These are phyloP conservation scores for Choloepus hoffmanni DNA, from an alignment of 2,113 vertebrate species.

Conservation along the genomic window DNA sequence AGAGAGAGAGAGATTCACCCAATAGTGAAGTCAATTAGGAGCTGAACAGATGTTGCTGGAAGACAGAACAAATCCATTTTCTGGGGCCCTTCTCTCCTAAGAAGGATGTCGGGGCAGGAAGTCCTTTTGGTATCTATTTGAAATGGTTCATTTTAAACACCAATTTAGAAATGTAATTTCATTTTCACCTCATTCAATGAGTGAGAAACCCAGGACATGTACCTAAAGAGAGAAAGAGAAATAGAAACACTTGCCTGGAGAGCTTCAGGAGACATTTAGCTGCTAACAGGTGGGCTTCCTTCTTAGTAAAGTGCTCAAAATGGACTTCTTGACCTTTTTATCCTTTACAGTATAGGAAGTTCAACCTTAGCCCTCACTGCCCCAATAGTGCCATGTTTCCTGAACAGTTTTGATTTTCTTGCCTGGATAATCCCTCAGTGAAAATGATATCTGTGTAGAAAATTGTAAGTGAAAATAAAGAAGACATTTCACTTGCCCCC, in stretches of 20 bases:
- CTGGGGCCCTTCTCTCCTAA: no score
- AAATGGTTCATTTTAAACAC: background rate
- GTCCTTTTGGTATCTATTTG: background rate
- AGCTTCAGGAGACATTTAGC: background rate
- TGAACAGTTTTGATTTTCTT: constrained; percentile 20
- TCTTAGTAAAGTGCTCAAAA: background rate
- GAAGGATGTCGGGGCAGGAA: no score
- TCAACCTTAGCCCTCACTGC: background rate
- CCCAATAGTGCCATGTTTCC: background rate
- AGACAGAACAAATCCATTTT: no score
- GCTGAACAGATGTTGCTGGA: no score
- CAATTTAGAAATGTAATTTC: background rate
- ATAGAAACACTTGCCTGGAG: background rate
- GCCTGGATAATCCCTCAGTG: background rate
- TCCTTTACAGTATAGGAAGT: background rate
- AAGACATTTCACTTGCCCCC: background rate
- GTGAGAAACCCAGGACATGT: background rate
- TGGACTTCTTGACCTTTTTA: background rate
- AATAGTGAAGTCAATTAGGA: no score
- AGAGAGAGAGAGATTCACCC: no score
- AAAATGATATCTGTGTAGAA: background rate
- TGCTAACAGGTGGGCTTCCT: background rate
- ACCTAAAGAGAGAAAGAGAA: background rate
- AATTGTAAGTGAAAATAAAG: background rate
- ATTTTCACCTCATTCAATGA: background rate